phyloP scores from a whole-genome alignment of 2,797 vertebrate genomes.

The Florisuga fusca region DNA sequence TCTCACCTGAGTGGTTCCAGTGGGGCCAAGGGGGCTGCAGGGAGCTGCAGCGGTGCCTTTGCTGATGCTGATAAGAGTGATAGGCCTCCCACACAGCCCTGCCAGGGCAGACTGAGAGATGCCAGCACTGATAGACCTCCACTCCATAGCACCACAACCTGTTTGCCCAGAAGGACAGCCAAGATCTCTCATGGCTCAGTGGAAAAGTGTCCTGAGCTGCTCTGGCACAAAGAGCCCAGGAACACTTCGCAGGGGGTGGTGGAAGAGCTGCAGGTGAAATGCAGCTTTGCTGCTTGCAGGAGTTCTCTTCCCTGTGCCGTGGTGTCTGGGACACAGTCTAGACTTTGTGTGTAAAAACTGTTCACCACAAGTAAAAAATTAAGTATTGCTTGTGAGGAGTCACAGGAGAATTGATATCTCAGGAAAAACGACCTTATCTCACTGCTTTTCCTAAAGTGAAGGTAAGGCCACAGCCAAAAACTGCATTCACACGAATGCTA shows the following conservation, averaged over 20 bases:
- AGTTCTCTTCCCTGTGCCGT: neutral
- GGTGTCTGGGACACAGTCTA: accelerated
- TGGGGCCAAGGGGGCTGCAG: neutral
- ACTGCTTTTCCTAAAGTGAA: neutral
- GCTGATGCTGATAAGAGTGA: neutral
- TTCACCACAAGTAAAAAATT: neutral
- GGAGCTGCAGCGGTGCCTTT: neutral
- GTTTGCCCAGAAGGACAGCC: slow-evolving; percentile 1
- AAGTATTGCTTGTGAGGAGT: neutral
- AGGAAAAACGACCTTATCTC: neutral
- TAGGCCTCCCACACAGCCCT: neutral
- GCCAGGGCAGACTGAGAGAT: neutral
- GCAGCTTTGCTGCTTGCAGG: neutral
- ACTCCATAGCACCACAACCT: neutral
- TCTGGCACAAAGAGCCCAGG: accelerated
- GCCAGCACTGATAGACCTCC: neutral
- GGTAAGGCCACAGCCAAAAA: neutral
- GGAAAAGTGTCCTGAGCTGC: neutral
- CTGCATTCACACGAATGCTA: neutral
- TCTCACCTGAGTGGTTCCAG: neutral
- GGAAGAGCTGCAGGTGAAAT: neutral
- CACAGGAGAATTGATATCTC: neutral
- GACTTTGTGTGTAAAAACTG: accelerated
- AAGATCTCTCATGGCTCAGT: neutral
- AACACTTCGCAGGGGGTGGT: accelerated